Evolutionary conservation across 2,113 vertebrate species (phyloP).

Genomic region (Scalopus aquaticus): DNA sequence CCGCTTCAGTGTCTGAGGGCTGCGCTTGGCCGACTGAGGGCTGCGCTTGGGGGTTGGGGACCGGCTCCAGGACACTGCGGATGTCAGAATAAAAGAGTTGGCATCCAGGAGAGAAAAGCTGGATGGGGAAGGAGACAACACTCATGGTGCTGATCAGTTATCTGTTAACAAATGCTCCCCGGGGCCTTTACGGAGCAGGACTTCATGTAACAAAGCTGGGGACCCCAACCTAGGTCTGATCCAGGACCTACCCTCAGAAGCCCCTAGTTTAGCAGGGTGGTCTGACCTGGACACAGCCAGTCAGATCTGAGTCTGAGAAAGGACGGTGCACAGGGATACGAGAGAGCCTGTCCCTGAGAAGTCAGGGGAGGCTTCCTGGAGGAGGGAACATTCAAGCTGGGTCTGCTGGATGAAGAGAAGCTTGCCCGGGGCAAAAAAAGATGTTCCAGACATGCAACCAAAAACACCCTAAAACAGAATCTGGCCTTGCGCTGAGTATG

Average conservation of each 20-base stretch:
- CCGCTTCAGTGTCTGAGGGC: conserved; percentile 46
- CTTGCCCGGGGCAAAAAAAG: background rate
- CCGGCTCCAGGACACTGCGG: background rate
- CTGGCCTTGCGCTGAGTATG: background rate
- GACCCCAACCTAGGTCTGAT: background rate
- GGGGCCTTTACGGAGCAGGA: background rate
- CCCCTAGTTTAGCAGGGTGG: background rate
- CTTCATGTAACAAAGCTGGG: background rate
- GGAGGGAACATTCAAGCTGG: background rate
- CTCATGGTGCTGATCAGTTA: no score
- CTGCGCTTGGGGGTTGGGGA: conserved; percentile 29
- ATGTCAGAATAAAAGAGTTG: background rate
- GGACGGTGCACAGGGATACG: background rate
- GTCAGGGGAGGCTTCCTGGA: background rate
- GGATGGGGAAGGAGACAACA: accelerated
- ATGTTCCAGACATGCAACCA: background rate
- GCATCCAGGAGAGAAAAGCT: background rate
- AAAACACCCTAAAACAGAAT: background rate
- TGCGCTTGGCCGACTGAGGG: background rate
- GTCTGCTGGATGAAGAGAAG: background rate
- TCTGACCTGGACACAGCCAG: background rate
- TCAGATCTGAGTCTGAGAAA: background rate
- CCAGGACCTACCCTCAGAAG: background rate
- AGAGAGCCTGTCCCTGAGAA: background rate
- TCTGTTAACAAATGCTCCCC: background rate